Base-by-base conservation (phyloP, 2,113 vertebrate species). In the Charadrius vociferus region DNA sequence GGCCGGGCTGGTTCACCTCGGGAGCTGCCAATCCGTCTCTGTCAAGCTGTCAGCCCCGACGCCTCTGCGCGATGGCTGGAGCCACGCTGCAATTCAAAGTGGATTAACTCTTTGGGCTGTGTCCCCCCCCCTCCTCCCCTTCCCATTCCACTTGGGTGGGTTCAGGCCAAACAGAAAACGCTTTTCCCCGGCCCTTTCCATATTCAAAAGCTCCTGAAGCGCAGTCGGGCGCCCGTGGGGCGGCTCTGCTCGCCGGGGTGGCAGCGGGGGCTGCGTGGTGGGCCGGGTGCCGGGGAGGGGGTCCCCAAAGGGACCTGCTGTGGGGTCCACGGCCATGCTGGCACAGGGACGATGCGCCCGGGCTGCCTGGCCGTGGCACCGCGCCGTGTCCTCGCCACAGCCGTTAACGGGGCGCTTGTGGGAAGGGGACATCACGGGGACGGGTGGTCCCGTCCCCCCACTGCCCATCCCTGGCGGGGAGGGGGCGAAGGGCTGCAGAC, bases 21-120 rank as follows among this genome's bases (percentile, higher is more conserved):
- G 95, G 96, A 96, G 96, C 95, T 97, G 96, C 96, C 96, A 96
- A 95, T 96, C 96, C 85, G 34, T 96, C 96, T 95, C 87, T 82
- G 95, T 96, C 96, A 88, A 96, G 78, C 96, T 96, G 96, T 96
- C 96, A 96, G 87, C 87, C 41, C 77, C 8, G 83, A 74, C 3
- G 59, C 3, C 16, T 20, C 36, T 14, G 85, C 45, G 52, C 19
- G n/a, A 11, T 24, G 94, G 91, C 88, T n/a, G 83, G 61, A 81
- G 83, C 93, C 72, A 3, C 34, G 77, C 93, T 96, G 96, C 96
- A 96, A 94, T 96, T 96, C 95, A 94, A 94, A 96, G 94, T 95
- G 94, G 95, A 96, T 97, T 96, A 96, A 95, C 93, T 94, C 95
- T 94, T 94, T 29, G 95, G 96, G 95, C 91, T 93, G 89, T 92